phyloP scores from a whole-genome alignment of 2,797 vertebrate genomes.

The Alcedo quadribrachys region DNA sequence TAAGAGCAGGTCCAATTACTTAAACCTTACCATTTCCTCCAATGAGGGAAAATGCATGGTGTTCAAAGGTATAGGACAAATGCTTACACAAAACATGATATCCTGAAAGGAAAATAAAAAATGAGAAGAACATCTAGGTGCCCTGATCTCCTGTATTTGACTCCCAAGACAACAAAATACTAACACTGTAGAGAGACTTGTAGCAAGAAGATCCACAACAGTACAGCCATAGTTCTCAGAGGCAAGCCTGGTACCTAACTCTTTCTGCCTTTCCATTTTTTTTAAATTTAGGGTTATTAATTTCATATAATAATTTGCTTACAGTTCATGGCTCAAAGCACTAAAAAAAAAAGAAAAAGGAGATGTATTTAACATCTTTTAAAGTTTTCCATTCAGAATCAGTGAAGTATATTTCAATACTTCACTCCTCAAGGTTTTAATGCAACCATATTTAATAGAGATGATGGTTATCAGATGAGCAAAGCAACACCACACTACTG shows the following conservation, averaged over 20 bases:
- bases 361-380: background rate
- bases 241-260: background rate
- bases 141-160: background rate
- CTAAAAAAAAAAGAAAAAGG: background rate
- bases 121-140: background rate
- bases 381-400: background rate
- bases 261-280: background rate
- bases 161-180: background rate
- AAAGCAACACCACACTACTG: background rate
- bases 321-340: background rate
- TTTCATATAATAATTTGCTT: background rate
- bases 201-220: background rate
- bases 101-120: background rate
- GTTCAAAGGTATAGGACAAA: background rate
- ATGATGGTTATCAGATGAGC: background rate
- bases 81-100: background rate
- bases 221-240: background rate
- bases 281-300: background rate
- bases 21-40: background rate
- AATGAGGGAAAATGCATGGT: background rate
- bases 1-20: background rate
- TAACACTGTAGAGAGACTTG: background rate
- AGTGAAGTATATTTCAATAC: background rate
- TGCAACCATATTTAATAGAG: background rate
- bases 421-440: background rate